Evolutionary conservation across 2,797 vertebrate species (phyloP).

Genomic region (Microctenopoma steveboyesi): DNA sequence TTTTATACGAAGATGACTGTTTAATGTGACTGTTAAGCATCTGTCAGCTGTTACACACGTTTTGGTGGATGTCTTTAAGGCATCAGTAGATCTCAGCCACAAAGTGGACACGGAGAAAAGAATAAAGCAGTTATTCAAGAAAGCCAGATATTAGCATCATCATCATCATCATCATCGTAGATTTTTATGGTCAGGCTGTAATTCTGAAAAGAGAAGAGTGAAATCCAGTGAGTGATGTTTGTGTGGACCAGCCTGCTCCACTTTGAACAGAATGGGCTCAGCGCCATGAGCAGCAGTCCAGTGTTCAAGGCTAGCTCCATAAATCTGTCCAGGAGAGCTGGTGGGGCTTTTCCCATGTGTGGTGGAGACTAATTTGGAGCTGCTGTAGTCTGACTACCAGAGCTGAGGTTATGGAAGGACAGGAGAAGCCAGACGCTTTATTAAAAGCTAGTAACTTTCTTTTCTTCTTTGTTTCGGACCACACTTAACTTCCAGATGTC

Average conservation of each 20-base stretch:
- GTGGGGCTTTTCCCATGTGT: slow-evolving; percentile 36
- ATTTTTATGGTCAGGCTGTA: slow-evolving; percentile 16
- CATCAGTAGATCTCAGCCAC: too few relatives aligned
- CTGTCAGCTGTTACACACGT: too few relatives aligned
- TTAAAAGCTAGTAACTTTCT: background rate
- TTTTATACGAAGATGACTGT: too few relatives aligned
- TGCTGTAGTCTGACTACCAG: slow-evolving; percentile 62
- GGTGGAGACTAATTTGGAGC: slow-evolving; percentile 71
- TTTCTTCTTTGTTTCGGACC: too few relatives aligned
- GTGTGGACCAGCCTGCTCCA: slow-evolving; percentile 29
- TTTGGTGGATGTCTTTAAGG: too few relatives aligned
- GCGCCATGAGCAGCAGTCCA: slow-evolving; percentile 73
- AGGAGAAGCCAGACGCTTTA: slow-evolving; percentile 33
- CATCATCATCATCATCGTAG: background rate
- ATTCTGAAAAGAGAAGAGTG: slow-evolving; percentile 18
- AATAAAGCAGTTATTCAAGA: too few relatives aligned
- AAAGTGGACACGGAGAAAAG: too few relatives aligned
- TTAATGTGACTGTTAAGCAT: too few relatives aligned
- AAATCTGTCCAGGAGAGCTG: slow-evolving; percentile 77
- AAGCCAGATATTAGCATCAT: too few relatives aligned
- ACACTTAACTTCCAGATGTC: too few relatives aligned
- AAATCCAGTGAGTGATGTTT: slow-evolving; percentile 38
- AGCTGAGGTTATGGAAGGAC: slow-evolving; percentile 62
- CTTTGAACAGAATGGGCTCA: slow-evolving; percentile 68
- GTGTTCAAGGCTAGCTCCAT: slow-evolving; percentile 84